Evolutionary conservation across 2,888 invertebrate genomes (phyloP).

Genomic region (Muschampia plurimacula): DNA sequence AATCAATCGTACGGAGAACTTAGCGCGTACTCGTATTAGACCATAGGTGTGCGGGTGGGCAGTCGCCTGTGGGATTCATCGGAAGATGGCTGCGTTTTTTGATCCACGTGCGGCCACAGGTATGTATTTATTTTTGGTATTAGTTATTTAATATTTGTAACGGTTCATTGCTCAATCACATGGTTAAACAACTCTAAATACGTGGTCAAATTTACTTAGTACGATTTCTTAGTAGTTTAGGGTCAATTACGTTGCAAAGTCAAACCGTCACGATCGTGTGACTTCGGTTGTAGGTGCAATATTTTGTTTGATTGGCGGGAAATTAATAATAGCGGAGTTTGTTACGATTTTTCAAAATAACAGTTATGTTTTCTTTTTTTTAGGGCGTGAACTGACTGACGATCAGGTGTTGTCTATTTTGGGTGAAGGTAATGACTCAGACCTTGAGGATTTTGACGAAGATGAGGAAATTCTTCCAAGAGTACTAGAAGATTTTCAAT

Average conservation of each 20-base stretch:
- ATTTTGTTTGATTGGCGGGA: too few species aligned
- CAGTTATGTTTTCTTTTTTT: background rate
- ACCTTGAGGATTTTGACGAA: constrained; percentile 6
- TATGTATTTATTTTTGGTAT: background rate
- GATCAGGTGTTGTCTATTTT: background rate
- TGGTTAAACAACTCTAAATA: too few species aligned
- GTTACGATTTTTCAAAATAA: too few species aligned
- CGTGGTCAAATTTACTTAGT: too few species aligned
- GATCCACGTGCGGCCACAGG: background rate
- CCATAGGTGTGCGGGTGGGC: background rate
- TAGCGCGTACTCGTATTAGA: background rate
- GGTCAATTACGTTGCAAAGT: background rate
- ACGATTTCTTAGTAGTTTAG: too few species aligned
- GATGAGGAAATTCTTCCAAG: constrained; percentile 6
- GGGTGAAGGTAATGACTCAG: constrained; percentile 2
- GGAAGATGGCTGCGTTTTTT: constrained; percentile 7
- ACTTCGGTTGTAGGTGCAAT: background rate
- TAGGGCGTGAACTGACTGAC: background rate
- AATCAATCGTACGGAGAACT: constrained; percentile 1
- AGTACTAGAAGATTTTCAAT: background rate
- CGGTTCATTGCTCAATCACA: too few species aligned
- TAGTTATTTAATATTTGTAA: background rate
- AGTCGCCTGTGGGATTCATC: background rate
- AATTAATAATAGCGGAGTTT: too few species aligned
- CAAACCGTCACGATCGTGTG: constrained; percentile 11